These are phyloP conservation scores for Siniperca knerii DNA, from an alignment of 2,113 vertebrate species.

Conservation along the genomic window DNA sequence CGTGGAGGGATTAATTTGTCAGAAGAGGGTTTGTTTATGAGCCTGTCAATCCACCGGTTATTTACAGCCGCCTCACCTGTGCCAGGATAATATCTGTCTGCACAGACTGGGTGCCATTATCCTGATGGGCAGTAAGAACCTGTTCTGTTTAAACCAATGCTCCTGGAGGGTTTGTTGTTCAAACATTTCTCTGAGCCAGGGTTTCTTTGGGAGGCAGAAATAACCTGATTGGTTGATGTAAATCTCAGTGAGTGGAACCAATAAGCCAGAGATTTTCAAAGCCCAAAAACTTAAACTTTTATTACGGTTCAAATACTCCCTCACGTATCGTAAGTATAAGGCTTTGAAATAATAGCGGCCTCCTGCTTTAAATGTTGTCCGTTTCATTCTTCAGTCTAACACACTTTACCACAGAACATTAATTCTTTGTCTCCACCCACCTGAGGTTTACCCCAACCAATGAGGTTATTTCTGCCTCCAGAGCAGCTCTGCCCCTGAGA, in stretches of 20 bases:
- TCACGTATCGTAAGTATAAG: neutral
- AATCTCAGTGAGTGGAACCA: slow-evolving; percentile 19
- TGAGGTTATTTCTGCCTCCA: slow-evolving; percentile 65
- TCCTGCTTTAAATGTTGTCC: slow-evolving; percentile 1
- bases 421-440: slow-evolving; percentile 63
- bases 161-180: slow-evolving; percentile 2
- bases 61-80: slow-evolving; percentile 86
- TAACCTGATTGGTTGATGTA: neutral
- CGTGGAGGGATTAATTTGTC: slow-evolving; percentile 42
- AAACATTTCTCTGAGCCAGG: neutral
- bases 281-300: too few relatives aligned
- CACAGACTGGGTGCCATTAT: slow-evolving; percentile 67
- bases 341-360: slow-evolving; percentile 37
- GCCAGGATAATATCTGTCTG: slow-evolving; percentile 69
- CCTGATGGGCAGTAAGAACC: slow-evolving; percentile 74
- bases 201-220: neutral
- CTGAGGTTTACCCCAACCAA: slow-evolving; percentile 69
- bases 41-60: slow-evolving; percentile 76
- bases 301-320: slow-evolving; percentile 4
- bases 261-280: neutral
- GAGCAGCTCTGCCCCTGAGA: slow-evolving; percentile 43
- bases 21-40: slow-evolving; percentile 80
- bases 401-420: slow-evolving; percentile 30
- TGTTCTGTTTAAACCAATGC: neutral
- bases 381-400: neutral